Conservation (phyloP, 2,113 vertebrate genomes). For the Raja brachyura region DNA sequence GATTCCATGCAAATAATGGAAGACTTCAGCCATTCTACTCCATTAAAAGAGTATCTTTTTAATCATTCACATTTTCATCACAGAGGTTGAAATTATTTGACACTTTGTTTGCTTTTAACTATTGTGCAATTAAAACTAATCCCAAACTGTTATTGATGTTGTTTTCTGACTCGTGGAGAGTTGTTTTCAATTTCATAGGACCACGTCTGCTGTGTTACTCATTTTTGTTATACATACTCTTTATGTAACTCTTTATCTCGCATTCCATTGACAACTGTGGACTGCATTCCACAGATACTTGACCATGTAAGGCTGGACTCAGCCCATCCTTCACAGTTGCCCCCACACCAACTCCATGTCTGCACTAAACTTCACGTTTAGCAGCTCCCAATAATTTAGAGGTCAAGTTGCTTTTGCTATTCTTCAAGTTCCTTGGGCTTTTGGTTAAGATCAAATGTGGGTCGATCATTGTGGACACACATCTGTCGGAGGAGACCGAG, state of each 20-base stretch:
- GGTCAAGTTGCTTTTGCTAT: too few species aligned
- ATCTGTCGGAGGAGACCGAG: too few species aligned
- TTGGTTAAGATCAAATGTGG: too few species aligned
- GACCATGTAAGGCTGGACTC: too few species aligned
- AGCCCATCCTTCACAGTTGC: too few species aligned
- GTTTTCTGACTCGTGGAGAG: conserved; percentile 2
- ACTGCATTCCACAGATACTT: too few species aligned
- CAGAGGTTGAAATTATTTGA: not conserved
- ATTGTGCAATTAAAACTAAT: not conserved
- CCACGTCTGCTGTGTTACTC: not conserved
- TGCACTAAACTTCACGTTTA: too few species aligned
- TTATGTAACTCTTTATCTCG: not conserved
- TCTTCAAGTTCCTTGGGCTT: too few species aligned
- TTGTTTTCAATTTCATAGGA: not conserved
- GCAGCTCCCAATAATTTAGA: too few species aligned
- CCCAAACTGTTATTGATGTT: not conserved
- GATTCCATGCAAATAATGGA: not conserved
- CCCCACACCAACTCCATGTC: too few species aligned
- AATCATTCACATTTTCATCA: not conserved
- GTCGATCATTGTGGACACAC: too few species aligned
- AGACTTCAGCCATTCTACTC: not conserved
- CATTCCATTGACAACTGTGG: not conserved
- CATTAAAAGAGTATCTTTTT: not conserved
- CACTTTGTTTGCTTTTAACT: not conserved
- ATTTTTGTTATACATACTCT: not conserved